Conservation (phyloP, 2,888 invertebrate genomes). For the Agrotis clavis region DNA sequence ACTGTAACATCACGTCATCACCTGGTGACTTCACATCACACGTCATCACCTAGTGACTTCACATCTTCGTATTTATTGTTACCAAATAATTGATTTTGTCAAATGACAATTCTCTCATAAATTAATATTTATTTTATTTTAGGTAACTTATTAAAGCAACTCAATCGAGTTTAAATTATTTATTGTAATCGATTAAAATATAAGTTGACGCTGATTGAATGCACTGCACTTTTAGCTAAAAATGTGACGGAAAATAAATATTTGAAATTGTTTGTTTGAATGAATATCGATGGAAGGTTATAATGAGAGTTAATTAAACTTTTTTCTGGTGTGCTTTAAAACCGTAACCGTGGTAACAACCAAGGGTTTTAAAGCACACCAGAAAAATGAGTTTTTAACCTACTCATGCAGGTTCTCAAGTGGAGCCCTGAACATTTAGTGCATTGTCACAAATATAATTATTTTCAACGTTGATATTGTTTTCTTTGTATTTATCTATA, state of each 20-base stretch:
- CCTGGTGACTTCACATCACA: slow-evolving; percentile 40
- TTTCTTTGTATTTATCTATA: slow-evolving; percentile 6
- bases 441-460: not conserved
- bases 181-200: slow-evolving; percentile 35
- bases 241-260: slow-evolving; percentile 20
- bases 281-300: slow-evolving; percentile 1
- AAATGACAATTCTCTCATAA: slow-evolving; percentile 57
- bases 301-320: not conserved
- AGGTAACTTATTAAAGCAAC: slow-evolving; percentile 59
- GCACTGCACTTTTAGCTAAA: slow-evolving; percentile 26
- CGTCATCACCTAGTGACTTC: too few relatives aligned
- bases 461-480: not conserved
- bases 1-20: slow-evolving; percentile 25
- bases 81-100: slow-evolving; percentile 78
- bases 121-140: slow-evolving; percentile 63
- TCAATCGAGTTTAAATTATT: slow-evolving; percentile 59
- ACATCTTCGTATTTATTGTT: slow-evolving; percentile 78
- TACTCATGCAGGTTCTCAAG: not conserved
- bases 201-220: slow-evolving; percentile 27
- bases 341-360: too few relatives aligned
- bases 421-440: slow-evolving; percentile 4
- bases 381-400: not conserved
- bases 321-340: too few relatives aligned
- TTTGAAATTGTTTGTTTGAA: slow-evolving; percentile 7
- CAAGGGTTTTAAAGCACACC: not conserved